phyloP scores from a whole-genome alignment of 2,888 invertebrate species.

The Troides helena region DNA sequence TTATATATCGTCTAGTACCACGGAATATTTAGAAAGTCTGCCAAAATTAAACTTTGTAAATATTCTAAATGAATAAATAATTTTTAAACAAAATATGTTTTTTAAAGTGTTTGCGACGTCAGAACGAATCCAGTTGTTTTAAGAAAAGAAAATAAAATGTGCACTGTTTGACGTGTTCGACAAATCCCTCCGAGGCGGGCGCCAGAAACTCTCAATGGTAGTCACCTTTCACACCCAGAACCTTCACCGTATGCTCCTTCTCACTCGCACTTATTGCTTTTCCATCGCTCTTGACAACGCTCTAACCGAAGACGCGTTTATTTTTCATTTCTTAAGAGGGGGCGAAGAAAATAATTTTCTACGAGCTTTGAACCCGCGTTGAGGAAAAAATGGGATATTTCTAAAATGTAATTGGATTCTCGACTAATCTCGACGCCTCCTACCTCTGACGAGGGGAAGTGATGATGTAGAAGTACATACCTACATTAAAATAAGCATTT shows the following conservation, averaged over 20 bases:
- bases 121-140: constrained; percentile 5
- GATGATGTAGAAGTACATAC: constrained; percentile 42
- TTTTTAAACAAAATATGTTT: too few species aligned
- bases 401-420: constrained; percentile 78
- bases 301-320: constrained; percentile 58
- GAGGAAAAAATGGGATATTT: constrained; percentile 74
- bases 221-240: constrained; percentile 41
- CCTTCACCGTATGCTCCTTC: constrained; percentile 36
- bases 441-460: constrained; percentile 57
- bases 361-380: constrained; percentile 75
- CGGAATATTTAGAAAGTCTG: too few species aligned
- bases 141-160: constrained; percentile 39
- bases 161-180: constrained; percentile 58
- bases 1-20: too few species aligned
- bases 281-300: constrained; percentile 41
- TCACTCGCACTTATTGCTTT: constrained; percentile 41
- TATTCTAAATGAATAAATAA: too few species aligned
- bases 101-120: background rate
- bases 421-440: constrained; percentile 73
- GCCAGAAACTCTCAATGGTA: constrained; percentile 38
- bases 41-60: too few species aligned
- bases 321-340: constrained; percentile 74
- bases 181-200: constrained; percentile 55
- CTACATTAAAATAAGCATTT: background rate
- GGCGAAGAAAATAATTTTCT: constrained; percentile 77